Percentiles rank a stretch among this genome's conserved stretches.
phyloP scores from a whole-genome alignment of 1,140 invertebrate genomes.

The Drosophila miranda region DNA sequence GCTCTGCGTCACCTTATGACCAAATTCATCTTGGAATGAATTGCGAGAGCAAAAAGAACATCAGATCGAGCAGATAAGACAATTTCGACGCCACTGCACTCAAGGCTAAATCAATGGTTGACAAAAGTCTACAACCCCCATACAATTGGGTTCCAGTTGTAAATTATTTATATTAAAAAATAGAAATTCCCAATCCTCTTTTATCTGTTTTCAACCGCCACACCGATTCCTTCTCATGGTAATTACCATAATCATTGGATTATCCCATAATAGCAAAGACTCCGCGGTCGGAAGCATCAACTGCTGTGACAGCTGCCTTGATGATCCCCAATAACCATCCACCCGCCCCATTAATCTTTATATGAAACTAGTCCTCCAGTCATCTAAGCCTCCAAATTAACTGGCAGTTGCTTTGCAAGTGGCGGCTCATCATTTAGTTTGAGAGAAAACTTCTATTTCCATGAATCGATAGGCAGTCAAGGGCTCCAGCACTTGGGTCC shows the following conservation, averaged over 20 bases:
- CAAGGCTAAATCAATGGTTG: too few relatives aligned
- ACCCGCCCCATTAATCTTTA: slow-evolving; percentile 3
- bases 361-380: slow-evolving; percentile 35
- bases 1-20: too few relatives aligned
- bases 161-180: too few relatives aligned
- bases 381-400: slow-evolving; percentile 19
- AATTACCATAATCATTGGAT: slow-evolving; percentile 1
- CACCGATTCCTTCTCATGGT: too few relatives aligned
- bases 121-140: too few relatives aligned
- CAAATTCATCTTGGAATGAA: too few relatives aligned
- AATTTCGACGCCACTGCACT: too few relatives aligned
- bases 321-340: background rate
- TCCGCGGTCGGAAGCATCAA: slow-evolving; percentile 5
- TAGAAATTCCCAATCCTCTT: too few relatives aligned
- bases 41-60: too few relatives aligned
- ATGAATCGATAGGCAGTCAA: slow-evolving; percentile 30
- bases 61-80: too few relatives aligned
- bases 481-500: background rate
- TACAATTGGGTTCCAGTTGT: too few relatives aligned
- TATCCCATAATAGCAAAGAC: background rate
- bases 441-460: background rate
- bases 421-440: slow-evolving; percentile 31
- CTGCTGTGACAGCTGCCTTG: slow-evolving; percentile 14
- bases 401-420: slow-evolving; percentile 11
- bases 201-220: too few relatives aligned